A percentile compares a stretch with the other conserved stretches of the same genome.
Evolutionary conservation across 1,140 invertebrate genomes (phyloP).

Genomic region (Littorina saxatilis): DNA sequence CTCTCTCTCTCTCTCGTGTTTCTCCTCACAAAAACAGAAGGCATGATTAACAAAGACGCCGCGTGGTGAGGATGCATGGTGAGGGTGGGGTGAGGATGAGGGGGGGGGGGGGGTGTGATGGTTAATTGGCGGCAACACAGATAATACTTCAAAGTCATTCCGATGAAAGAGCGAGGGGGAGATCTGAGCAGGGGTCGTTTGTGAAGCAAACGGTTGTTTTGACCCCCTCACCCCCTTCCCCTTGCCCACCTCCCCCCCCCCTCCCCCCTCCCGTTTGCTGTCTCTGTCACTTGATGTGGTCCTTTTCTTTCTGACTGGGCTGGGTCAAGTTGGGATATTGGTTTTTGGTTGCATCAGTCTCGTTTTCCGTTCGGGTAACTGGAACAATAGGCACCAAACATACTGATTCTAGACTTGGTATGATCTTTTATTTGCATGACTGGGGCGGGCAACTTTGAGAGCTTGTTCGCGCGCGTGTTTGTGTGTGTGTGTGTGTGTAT

Average conservation of each 20-base stretch:
- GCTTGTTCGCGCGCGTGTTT: neutral
- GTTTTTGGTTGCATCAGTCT: no score
- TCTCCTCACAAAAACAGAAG: no score
- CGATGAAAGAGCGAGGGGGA: neutral
- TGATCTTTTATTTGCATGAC: neutral
- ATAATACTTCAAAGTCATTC: slow-evolving; percentile 15
- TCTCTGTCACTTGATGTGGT: no score
- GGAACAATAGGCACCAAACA: no score
- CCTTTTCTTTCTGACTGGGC: no score
- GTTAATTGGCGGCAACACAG: neutral
- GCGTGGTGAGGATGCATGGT: neutral
- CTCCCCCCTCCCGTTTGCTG: neutral
- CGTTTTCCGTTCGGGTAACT: no score
- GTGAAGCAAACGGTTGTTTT: slow-evolving; percentile 13
- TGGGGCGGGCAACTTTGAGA: neutral
- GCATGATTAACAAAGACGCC: neutral
- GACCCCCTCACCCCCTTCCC: neutral
- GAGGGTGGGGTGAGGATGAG: neutral
- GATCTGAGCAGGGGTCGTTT: neutral
- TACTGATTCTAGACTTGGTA: no score
- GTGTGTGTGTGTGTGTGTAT: neutral
- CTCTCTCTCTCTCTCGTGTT: no score
- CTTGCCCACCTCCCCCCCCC: neutral
- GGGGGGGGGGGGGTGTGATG: neutral
- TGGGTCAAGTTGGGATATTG: no score